Evolutionary conservation across 2,888 invertebrate species (phyloP), one percentile per base, ranked within the genome.

Genomic region (Caenorhabditis sp.): DNA sequence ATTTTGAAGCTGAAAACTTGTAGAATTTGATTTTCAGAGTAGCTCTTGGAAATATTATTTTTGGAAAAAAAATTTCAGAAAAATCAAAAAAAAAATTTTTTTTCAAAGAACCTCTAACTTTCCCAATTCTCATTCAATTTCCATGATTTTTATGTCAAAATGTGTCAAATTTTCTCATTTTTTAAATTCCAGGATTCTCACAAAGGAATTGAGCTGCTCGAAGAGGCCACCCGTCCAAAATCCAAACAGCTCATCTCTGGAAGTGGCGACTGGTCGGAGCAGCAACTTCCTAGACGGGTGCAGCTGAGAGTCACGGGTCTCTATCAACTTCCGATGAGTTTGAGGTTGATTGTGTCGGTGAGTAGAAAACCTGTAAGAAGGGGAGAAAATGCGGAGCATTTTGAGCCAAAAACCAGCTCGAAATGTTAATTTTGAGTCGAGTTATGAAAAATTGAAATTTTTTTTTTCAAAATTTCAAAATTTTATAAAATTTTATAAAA

Each of bases 331-430:
- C 87, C 87, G 7, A 79, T 77, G 44, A 76, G 47, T 2, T 16
- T 87, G 12, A 74, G 81, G 35, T n/a, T 87, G 4, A 74, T 77
- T 31, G 87, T 79, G 6, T 72, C 84, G 56, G 86, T 87, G 26
- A 68, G 70, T 63, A n/a, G 2, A 31, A 58, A 31, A 58, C n/a
- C n/a, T n/a, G n/a, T n/a, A n/a, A n/a, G n/a, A 58, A 31, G 4
- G 24, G 2, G 19, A 22, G 19, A 22, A 41, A 12, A 26, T 10
- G 38, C n/a, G 44, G 24, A 47, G 19, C 2, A 16, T 38, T 6
- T 10, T 10, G 38, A 16, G 54, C 16, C 51, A 35, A 35, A 49
- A 49, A 49, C 19, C 6, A 6, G 5, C 49, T 73, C 49, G 12
- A 38, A 38, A 5, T 10, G 38, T 10, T 5, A 12, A 12, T 10